These are phyloP conservation scores for Callipepla squamata DNA, from an alignment of 2,113 vertebrate genomes.

Conservation along the genomic window DNA sequence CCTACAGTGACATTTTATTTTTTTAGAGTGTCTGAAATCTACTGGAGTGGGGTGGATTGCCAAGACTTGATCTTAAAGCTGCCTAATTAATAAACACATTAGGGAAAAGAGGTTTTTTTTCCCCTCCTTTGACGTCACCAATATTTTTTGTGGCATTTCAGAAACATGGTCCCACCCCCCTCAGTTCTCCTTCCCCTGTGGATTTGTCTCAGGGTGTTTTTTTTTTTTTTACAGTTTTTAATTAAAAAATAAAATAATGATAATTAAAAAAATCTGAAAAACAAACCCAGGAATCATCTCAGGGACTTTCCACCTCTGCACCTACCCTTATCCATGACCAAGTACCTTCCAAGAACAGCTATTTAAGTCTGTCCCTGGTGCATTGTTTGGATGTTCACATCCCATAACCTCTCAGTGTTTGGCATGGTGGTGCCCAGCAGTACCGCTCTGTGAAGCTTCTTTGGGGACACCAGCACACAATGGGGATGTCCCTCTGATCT, in stretches of 20 bases:
- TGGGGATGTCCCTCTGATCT: background rate
- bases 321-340: background rate
- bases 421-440: rapidly evolving
- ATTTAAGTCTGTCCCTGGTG: background rate
- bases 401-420: background rate
- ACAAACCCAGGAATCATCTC: background rate
- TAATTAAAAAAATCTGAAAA: background rate
- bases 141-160: background rate
- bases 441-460: background rate
- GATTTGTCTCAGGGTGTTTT: background rate
- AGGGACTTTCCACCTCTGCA: background rate
- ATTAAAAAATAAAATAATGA: background rate
- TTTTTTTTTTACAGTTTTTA: background rate
- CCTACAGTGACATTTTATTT: background rate
- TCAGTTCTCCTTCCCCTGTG: background rate
- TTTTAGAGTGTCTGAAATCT: background rate
- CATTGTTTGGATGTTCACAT: background rate
- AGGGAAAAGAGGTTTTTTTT: background rate
- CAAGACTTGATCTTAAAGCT: background rate
- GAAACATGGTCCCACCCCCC: background rate
- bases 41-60: background rate
- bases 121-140: background rate
- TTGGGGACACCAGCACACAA: background rate
- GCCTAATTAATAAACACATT: background rate
- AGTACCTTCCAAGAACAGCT: background rate